Percentiles rank a stretch among this genome's conserved stretches.
Evolutionary conservation across 1,140 invertebrate species (phyloP).

Genomic region (Periplaneta americana): DNA sequence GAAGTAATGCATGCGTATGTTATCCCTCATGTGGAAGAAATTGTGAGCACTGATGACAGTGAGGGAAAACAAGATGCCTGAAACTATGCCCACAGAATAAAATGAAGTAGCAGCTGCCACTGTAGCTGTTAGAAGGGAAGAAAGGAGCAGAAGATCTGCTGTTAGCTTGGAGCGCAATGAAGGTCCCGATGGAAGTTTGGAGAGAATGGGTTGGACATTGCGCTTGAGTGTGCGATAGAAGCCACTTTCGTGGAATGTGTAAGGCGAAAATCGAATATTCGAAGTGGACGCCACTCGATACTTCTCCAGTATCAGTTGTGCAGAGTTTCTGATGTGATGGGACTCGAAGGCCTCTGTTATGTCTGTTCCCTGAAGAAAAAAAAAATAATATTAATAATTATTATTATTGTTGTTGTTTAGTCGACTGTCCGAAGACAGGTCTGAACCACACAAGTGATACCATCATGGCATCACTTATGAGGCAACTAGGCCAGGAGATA

Average conservation of each 20-base stretch:
- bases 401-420: too few relatives aligned
- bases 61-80: slow-evolving; percentile 50
- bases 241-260: slow-evolving; percentile 25
- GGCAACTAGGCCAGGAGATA: too few relatives aligned
- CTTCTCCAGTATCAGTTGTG: slow-evolving; percentile 22
- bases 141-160: slow-evolving; percentile 44
- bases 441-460: too few relatives aligned
- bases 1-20: slow-evolving; percentile 77
- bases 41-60: slow-evolving; percentile 63
- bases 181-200: neutral
- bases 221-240: slow-evolving; percentile 33
- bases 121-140: slow-evolving; percentile 44
- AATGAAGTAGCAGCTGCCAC: slow-evolving; percentile 42
- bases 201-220: slow-evolving; percentile 20
- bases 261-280: slow-evolving; percentile 8
- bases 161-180: slow-evolving; percentile 28
- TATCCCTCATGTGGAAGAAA: slow-evolving; percentile 74
- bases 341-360: slow-evolving; percentile 36
- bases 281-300: slow-evolving; percentile 23
- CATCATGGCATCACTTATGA: too few relatives aligned
- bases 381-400: neutral
- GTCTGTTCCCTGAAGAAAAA: slow-evolving; percentile 27
- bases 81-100: slow-evolving; percentile 35
- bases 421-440: too few relatives aligned
- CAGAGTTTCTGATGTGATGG: slow-evolving; percentile 24